Percentiles rank a stretch among this genome's conserved stretches.
phyloP scores from a whole-genome alignment of 2,888 invertebrate genomes.

The Coremacera marginata region DNA sequence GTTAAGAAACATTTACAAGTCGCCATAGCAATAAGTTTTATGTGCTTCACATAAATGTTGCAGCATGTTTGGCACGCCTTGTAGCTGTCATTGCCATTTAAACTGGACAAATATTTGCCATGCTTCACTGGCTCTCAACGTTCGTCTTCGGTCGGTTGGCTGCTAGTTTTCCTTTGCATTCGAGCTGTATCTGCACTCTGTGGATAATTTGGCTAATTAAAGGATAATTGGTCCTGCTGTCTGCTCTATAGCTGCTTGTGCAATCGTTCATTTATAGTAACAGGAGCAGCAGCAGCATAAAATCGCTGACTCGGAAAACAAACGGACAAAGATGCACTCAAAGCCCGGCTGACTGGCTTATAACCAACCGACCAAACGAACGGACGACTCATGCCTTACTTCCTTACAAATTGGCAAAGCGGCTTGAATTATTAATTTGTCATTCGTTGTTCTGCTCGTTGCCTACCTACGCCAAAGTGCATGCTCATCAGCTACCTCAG shows the following conservation, averaged over 20 bases:
- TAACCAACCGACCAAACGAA: not conserved
- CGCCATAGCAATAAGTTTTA: not conserved
- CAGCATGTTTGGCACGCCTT: not conserved
- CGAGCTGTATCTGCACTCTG: conserved; percentile 31
- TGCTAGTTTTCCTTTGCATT: conserved; percentile 5
- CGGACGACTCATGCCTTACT: not conserved
- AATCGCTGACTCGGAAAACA: conserved; percentile 27
- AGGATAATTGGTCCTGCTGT: conserved; percentile 33
- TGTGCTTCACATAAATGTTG: not conserved
- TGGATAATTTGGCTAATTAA: conserved; percentile 37
- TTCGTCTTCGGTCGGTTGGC: not conserved
- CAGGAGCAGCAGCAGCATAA: not conserved
- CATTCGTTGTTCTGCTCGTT: not conserved
- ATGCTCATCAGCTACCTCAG: not conserved
- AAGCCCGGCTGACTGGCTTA: not conserved
- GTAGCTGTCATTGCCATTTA: not conserved
- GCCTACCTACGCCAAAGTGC: not conserved
- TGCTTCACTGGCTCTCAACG: conserved; percentile 7
- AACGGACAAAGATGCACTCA: not conserved
- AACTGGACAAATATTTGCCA: conserved; percentile 6
- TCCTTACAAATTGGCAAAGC: conserved; percentile 14
- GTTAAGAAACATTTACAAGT: not conserved
- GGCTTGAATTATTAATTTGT: conserved; percentile 32
- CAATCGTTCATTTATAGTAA: not conserved
- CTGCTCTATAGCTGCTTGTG: conserved; percentile 15